Evolutionary conservation across 2,888 invertebrate species (phyloP).

Genomic region (Idaea aversata): DNA sequence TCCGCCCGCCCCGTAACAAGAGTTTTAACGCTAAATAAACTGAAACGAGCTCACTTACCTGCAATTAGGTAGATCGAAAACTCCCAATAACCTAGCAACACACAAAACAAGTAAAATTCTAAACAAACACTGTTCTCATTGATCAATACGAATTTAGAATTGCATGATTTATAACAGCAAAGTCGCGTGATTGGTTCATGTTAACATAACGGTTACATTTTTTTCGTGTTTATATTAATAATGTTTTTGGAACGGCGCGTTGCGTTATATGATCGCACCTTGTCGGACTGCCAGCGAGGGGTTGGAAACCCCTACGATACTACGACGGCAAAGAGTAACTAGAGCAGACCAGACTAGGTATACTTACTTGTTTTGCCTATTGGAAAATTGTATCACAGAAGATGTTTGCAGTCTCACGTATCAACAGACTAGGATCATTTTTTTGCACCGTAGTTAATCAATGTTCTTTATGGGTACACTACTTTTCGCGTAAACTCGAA

Average conservation of each 20-base stretch:
- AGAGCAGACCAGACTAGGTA: neutral
- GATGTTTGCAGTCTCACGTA: no score
- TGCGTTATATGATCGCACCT: slow-evolving; percentile 40
- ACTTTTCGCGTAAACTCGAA: no score
- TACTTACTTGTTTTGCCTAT: neutral
- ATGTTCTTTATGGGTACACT: no score
- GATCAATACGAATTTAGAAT: slow-evolving; percentile 5
- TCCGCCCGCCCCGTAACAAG: neutral
- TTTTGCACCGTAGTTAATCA: no score
- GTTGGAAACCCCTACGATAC: slow-evolving; percentile 65
- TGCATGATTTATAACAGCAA: slow-evolving; percentile 19
- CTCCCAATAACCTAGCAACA: neutral
- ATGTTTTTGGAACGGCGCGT: slow-evolving; percentile 33
- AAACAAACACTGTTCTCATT: neutral
- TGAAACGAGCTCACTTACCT: neutral
- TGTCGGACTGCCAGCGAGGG: slow-evolving; percentile 59
- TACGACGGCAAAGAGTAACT: slow-evolving; percentile 56
- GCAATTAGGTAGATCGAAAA: neutral
- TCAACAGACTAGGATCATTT: no score
- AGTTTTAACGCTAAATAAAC: neutral
- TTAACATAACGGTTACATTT: slow-evolving; percentile 50
- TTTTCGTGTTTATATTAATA: slow-evolving; percentile 56
- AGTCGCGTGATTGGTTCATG: slow-evolving; percentile 27
- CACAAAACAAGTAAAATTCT: neutral
- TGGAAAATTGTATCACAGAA: no score